Base-by-base conservation (phyloP, 2,797 vertebrate species). In the Vireo griseus region DNA sequence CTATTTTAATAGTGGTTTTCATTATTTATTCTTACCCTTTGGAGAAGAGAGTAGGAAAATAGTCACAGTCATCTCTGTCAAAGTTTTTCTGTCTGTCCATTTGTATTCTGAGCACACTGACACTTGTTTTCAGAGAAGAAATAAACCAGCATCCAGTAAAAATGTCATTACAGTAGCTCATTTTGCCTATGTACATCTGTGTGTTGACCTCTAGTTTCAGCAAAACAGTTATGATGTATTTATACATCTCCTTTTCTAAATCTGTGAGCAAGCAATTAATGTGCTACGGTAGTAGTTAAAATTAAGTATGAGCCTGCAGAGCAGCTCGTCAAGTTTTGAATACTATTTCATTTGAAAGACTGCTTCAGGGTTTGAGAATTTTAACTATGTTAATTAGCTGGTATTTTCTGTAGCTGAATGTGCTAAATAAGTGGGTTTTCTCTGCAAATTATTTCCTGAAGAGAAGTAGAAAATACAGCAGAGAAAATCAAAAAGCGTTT, bases 191-290 rank as follows among this genome's bases (percentile, higher is more conserved):
- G 28, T 86, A 54, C 68, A 74, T 96, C 92, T 97, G 94, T 81
- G 65, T 74, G n/a, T 91, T 97, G 95, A 97, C 97, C 88, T 94
- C 93, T 81, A 92, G 42, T 79, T 86, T 75, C 94, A 91, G 83
- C 77, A 81, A 95, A 97, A 92, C 44, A 82, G 76, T 59, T 80
- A 90, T 82, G 90, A 97, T 94, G 33, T 88, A 93, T 96, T 96
- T 94, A 88, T 95, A 77, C 61, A 74, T 94, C 37, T 24, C 92
- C 62, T 75, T 92, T 97, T 84, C 91, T 88, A 95, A 97, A 97
- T 97, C 92, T 97, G 97, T 84, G 80, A 96, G 88, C 88, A 81
- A 95, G 88, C 92, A 97, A 96, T 97, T 97, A 97, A 97, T 94
- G 95, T 91, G 88, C 87, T 95, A 91, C 44, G 37, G 39, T 68